Percentiles rank a stretch among this genome's conserved stretches.
Evolutionary conservation across 2,797 vertebrate species (phyloP).

Genomic region (Denticeps clupeoides): DNA sequence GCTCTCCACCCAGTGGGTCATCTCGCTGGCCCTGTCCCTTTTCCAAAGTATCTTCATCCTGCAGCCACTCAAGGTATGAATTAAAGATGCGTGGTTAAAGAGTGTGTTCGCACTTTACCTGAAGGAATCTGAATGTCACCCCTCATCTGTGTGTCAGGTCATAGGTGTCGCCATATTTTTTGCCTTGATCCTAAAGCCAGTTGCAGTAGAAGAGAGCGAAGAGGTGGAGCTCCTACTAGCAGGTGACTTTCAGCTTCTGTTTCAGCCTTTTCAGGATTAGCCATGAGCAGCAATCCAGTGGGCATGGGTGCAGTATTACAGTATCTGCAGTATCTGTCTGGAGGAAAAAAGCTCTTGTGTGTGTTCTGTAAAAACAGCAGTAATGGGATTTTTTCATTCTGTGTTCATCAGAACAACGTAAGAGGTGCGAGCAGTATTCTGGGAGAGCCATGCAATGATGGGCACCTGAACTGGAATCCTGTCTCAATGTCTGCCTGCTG

Average conservation of each 20-base stretch:
- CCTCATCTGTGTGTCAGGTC: too few species aligned
- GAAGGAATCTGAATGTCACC: too few species aligned
- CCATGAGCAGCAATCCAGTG: conserved; percentile 6
- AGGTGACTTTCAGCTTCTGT: conserved; percentile 40
- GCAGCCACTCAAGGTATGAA: conserved; percentile 69
- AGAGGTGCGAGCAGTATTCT: conserved; percentile 11
- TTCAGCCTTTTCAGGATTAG: conserved; percentile 1
- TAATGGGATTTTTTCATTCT: conserved; percentile 8
- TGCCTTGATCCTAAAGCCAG: conserved; percentile 64
- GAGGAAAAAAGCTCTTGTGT: too few species aligned
- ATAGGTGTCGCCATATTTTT: conserved; percentile 67
- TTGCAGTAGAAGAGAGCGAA: conserved; percentile 57
- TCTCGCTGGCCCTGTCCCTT: conserved; percentile 66
- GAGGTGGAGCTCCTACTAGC: conserved; percentile 50
- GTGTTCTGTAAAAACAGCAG: too few species aligned
- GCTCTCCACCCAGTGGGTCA: conserved; percentile 66
- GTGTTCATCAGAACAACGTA: conserved; percentile 14
- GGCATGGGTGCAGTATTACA: conserved; percentile 3
- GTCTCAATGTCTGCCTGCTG: background rate
- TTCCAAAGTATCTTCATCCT: conserved; percentile 75
- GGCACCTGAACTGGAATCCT: background rate
- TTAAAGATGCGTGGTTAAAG: too few species aligned
- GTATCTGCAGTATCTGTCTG: conserved; percentile 10
- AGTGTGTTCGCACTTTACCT: too few species aligned
- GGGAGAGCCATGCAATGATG: conserved; percentile 14